Evolutionary conservation across 2,888 invertebrate genomes (phyloP), one percentile per base, ranked within the genome.

Genomic region (Dascillus cervinus): DNA sequence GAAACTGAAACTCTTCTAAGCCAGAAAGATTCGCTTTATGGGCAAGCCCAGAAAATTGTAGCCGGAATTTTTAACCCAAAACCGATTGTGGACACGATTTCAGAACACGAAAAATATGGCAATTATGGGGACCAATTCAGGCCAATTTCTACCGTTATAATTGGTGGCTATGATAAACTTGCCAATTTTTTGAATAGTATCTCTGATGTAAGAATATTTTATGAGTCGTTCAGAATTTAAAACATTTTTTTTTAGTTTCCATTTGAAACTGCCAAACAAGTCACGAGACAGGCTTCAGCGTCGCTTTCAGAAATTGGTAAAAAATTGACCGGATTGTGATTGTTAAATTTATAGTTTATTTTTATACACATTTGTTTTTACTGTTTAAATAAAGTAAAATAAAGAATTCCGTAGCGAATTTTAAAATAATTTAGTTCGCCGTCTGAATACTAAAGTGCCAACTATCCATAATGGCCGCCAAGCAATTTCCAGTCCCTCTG

Each of bases 71-170:
- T 47, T 53, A 15, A 62, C 50, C 81, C 82, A 0, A 70, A 73
- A 42, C 84, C 87, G 1, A 67, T 87, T 37, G 73, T 87, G 12
- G 87, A 87, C 50, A 75, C 73, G n/a, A 80, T 83, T 44, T 67
- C 64, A 22, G 85, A 86, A 57, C 71, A 79, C 28, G 84, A 87
- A 28, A 87, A 85, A 53, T 87, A 82, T 55, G 86, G 86, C 11
- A 87, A 87, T 54, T 71, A 67, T 28, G 86, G 79, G 0, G 82
- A 79, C 47, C 76, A 73, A 54, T 79, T 79, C 44, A 72, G 73
- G 37, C 65, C 65, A 9, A 62, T 81, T 13, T 79, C 82, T 1
- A 71, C 72, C 32, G 71, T 73, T 1, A 49, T 86, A 13, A 77
- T 87, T 2, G 73, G 71, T 13, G 78, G 82, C 3, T 77, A 78